Percentiles rank a stretch among this genome's conserved stretches.
phyloP scores from a whole-genome alignment of 2,888 invertebrate species.

The Perizoma flavofasciatum region DNA sequence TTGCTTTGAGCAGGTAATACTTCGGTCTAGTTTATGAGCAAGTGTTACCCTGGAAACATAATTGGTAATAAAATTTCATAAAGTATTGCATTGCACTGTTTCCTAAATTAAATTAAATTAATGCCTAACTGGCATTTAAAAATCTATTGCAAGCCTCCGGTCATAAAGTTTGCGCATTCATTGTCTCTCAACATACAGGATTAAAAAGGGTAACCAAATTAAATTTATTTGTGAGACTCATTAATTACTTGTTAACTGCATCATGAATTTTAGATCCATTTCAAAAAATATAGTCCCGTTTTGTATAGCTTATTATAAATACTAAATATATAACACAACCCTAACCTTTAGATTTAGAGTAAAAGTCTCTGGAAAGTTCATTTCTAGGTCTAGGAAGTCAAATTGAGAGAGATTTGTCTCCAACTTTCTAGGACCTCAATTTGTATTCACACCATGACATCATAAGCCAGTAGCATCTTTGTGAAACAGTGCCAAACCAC shows the following conservation, averaged over 20 bases:
- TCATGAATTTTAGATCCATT: no score
- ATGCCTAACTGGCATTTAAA: slow-evolving; percentile 40
- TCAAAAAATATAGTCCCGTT: no score
- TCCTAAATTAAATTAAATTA: slow-evolving; percentile 40
- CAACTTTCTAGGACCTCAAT: slow-evolving; percentile 15
- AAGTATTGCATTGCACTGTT: no score
- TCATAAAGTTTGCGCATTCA: slow-evolving; percentile 64
- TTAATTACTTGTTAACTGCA: no score
- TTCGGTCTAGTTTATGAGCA: no score
- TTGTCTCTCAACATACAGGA: slow-evolving; percentile 39
- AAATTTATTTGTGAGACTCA: not conserved
- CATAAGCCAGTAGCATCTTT: slow-evolving; percentile 22
- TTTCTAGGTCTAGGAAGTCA: not conserved
- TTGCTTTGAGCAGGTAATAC: no score
- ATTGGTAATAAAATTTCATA: no score
- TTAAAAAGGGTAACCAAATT: slow-evolving; percentile 26
- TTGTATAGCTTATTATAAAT: no score
- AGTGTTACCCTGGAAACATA: no score
- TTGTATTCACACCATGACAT: slow-evolving; percentile 29
- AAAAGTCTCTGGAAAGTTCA: not conserved
- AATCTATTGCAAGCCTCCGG: slow-evolving; percentile 50
- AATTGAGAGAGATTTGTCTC: slow-evolving; percentile 1
- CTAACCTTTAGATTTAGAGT: no score
- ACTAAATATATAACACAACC: no score
- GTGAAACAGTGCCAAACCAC: slow-evolving; percentile 28